Evolutionary conservation across 2,888 invertebrate genomes (phyloP).

Genomic region (Eupithecia tripunctaria): DNA sequence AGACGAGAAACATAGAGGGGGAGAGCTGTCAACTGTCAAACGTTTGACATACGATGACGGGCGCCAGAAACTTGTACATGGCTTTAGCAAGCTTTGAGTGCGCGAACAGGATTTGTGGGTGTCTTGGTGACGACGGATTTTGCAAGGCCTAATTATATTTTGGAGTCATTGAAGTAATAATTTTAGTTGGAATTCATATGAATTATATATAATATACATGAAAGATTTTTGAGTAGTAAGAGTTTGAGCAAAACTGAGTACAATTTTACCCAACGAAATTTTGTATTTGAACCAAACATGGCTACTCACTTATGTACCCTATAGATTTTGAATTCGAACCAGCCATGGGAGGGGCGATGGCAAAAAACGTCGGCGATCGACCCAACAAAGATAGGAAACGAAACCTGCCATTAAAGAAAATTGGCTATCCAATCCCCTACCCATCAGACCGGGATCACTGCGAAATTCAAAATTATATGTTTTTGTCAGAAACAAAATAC

Average conservation of each 20-base stretch:
- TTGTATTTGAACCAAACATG: constrained; percentile 2
- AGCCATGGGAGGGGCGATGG: constrained; percentile 67
- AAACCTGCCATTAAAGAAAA: constrained; percentile 81
- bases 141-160: not conserved
- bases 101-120: constrained; percentile 20
- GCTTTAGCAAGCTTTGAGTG: constrained; percentile 53
- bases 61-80: constrained; percentile 63
- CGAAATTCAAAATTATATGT: constrained; percentile 61
- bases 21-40: constrained; percentile 68
- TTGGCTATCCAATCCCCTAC: constrained; percentile 71
- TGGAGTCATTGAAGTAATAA: not conserved
- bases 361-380: constrained; percentile 78
- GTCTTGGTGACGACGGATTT: constrained; percentile 22
- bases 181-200: not conserved
- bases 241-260: not conserved
- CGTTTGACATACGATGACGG: constrained; percentile 72
- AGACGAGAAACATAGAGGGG: constrained; percentile 46
- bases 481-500: constrained; percentile 41
- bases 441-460: constrained; percentile 52
- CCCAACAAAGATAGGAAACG: constrained; percentile 78
- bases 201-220: not conserved
- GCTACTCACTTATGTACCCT: constrained; percentile 52
- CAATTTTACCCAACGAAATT: not conserved
- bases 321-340: constrained; percentile 62
- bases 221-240: not conserved